These are phyloP conservation scores for Pseudorectes ferrugineus DNA, from an alignment of 2,113 vertebrate species.

Conservation along the genomic window DNA sequence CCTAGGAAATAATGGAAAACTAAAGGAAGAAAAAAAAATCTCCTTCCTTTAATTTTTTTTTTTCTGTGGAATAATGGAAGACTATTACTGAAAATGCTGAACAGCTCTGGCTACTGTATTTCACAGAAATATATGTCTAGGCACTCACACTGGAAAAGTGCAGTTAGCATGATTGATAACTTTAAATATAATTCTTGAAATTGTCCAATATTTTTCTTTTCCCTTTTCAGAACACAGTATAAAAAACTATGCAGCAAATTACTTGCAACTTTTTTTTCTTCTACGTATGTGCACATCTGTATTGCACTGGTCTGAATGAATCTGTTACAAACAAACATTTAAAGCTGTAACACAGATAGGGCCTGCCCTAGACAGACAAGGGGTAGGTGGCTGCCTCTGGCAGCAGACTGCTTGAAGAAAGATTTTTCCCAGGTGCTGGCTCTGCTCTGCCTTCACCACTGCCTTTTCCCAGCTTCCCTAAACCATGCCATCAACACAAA, in stretches of 20 bases:
- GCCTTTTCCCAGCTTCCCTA: neutral
- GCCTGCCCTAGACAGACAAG: neutral
- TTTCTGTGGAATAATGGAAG: neutral
- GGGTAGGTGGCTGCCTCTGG: neutral
- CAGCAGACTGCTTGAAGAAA: neutral
- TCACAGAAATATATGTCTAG: neutral
- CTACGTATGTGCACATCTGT: accelerated
- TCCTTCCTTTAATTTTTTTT: neutral
- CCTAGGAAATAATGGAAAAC: neutral
- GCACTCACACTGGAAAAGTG: neutral
- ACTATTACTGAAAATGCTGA: neutral
- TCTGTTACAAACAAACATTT: neutral
- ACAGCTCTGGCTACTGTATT: neutral
- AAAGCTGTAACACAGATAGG: neutral
- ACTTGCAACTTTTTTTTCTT: neutral
- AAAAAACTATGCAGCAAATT: neutral
- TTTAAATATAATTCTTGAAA: neutral
- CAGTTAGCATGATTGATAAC: neutral
- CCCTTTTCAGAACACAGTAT: neutral
- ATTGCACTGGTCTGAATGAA: neutral
- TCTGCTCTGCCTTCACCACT: neutral
- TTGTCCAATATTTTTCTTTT: neutral
- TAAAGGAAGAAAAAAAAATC: neutral
- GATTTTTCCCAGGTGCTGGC: neutral
- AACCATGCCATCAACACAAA: neutral